These are phyloP conservation scores for Hipposideros armiger DNA, from an alignment of 2,113 vertebrate species.

Conservation along the genomic window DNA sequence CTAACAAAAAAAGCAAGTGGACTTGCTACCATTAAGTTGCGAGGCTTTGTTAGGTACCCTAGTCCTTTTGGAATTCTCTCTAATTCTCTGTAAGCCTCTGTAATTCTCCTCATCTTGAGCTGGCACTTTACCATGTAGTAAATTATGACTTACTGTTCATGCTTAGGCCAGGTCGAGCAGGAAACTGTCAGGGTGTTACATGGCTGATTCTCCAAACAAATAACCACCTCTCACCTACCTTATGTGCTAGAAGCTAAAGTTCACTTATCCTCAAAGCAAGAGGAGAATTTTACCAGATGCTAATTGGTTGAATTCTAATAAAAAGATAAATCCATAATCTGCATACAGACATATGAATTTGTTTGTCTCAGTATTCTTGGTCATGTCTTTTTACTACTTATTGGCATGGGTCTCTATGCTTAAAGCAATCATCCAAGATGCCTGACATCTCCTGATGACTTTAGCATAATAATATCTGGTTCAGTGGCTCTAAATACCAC, in stretches of 20 bases:
- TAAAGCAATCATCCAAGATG: not conserved
- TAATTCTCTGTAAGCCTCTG: not conserved
- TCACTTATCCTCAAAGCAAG: not conserved
- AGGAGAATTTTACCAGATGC: not conserved
- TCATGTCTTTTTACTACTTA: not conserved
- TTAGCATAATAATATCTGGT: not conserved
- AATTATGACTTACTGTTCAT: not conserved
- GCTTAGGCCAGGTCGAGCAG: not conserved
- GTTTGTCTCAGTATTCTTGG: not conserved
- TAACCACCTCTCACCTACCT: not conserved
- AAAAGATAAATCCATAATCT: not conserved
- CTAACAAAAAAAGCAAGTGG: not conserved
- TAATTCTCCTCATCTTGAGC: not conserved
- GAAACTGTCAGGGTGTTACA: not conserved
- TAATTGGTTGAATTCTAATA: not conserved
- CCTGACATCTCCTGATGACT: constrained; percentile 48
- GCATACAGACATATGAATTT: not conserved
- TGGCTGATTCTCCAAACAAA: not conserved
- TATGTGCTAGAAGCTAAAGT: not conserved
- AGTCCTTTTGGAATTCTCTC: not conserved
- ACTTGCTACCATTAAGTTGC: not conserved
- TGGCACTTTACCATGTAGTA: not conserved
- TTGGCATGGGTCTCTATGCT: not conserved
- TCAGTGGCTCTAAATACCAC: constrained; percentile 54
- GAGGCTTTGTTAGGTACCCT: not conserved